Conservation (phyloP, 2,797 vertebrate species). For the Neoniphon sammara region DNA sequence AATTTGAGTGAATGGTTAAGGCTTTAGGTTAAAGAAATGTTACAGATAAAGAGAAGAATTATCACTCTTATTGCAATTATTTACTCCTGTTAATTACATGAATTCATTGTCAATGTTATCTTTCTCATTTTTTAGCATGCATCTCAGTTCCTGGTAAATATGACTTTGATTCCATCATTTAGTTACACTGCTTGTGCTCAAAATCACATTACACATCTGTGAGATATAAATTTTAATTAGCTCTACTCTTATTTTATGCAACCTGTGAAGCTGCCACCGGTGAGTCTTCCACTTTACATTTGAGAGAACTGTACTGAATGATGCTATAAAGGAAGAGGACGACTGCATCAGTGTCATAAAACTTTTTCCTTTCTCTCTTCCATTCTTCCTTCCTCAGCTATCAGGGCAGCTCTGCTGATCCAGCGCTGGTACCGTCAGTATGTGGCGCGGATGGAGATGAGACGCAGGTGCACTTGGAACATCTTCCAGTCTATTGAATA, state of each 20-base stretch:
- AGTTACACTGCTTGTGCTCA: neutral
- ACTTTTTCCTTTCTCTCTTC: neutral
- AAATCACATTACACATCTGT: neutral
- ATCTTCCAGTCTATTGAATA: slow-evolving; percentile 97
- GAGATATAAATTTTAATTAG: neutral
- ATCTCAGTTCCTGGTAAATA: slow-evolving; percentile 80
- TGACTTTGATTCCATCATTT: neutral
- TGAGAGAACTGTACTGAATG: fast-evolving
- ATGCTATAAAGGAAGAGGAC: neutral
- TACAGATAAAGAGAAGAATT: neutral
- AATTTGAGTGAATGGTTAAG: neutral
- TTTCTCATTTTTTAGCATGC: slow-evolving; percentile 59
- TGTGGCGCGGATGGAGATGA: slow-evolving; percentile 87
- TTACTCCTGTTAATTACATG: neutral
- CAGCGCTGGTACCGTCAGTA: slow-evolving; percentile 95
- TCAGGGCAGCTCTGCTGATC: slow-evolving; percentile 90
- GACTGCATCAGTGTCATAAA: neutral
- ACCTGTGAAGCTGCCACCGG: slow-evolving; percentile 79
- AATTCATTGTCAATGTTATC: neutral
- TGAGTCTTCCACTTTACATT: slow-evolving; percentile 54
- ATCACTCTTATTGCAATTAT: neutral
- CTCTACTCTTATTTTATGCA: slow-evolving; percentile 23
- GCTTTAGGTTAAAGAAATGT: neutral
- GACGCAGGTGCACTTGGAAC: slow-evolving; percentile 88
- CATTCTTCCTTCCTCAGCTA: slow-evolving; percentile 73